phyloP scores from a whole-genome alignment of 2,113 vertebrate species.

The Lasiurus borealis region DNA sequence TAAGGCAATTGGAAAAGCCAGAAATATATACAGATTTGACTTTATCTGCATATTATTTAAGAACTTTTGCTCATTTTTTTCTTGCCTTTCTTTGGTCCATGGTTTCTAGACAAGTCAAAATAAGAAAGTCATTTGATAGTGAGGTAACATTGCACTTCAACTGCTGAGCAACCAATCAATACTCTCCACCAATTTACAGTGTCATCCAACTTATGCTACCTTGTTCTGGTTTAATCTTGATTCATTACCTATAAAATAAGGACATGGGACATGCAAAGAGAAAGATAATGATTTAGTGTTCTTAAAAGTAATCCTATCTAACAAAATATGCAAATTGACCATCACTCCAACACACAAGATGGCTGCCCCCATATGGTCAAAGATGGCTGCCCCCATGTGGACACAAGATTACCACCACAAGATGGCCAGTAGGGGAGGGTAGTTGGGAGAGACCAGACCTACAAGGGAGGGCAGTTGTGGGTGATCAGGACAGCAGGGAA shows the following conservation, averaged over 20 bases:
- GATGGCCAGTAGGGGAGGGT: no score
- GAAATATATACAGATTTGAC: neutral
- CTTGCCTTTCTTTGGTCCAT: slow-evolving; percentile 60
- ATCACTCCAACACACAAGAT: no score
- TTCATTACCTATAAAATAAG: slow-evolving; percentile 27
- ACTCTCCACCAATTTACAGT: slow-evolving; percentile 43
- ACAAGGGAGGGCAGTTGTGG: no score
- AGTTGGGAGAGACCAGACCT: no score
- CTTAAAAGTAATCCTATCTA: neutral
- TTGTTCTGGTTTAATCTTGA: slow-evolving; percentile 74
- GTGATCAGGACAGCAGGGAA: no score
- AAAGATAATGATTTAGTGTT: neutral
- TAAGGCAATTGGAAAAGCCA: neutral
- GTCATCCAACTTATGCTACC: slow-evolving; percentile 32
- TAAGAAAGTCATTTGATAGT: slow-evolving; percentile 55
- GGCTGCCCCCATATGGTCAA: no score
- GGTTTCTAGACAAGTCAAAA: slow-evolving; percentile 67
- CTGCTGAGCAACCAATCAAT: slow-evolving; percentile 69
- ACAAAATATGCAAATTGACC: no score
- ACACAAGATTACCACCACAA: no score
- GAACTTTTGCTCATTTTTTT: slow-evolving; percentile 72
- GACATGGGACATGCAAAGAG: neutral
- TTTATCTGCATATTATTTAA: slow-evolving; percentile 54
- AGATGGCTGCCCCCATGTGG: no score
- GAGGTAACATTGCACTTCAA: slow-evolving; percentile 50